phyloP scores from a whole-genome alignment of 2,113 vertebrate species.

The Podarcis cretensis region DNA sequence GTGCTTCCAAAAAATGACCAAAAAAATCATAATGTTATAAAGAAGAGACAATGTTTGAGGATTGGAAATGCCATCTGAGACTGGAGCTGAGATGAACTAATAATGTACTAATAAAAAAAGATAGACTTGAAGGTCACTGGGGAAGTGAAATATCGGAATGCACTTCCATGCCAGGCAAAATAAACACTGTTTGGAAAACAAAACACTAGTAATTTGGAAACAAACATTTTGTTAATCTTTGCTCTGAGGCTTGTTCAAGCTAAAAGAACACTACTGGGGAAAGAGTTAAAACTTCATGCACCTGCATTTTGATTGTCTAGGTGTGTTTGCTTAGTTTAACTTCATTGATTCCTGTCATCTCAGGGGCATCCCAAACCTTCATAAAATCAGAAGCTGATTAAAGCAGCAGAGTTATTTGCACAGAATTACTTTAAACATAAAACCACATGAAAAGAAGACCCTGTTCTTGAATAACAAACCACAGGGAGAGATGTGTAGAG shows the following conservation, averaged over 20 bases:
- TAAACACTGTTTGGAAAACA: conserved; percentile 64
- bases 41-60: conserved; percentile 45
- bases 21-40: conserved; percentile 34
- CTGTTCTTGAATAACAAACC: not conserved
- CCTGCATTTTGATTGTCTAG: not conserved
- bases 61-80: conserved; percentile 44
- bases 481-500: not conserved
- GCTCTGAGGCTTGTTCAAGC: conserved; percentile 2
- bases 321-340: conserved; percentile 13
- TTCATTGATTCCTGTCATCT: conserved; percentile 7
- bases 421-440: not conserved
- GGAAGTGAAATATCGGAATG: conserved; percentile 65
- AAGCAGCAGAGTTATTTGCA: conserved; percentile 1
- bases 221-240: conserved; percentile 27
- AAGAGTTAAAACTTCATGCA: not conserved
- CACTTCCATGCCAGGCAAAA: conserved; percentile 57
- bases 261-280: conserved; percentile 23
- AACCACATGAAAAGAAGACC: not conserved
- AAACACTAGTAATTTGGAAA: conserved; percentile 62
- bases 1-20: not conserved
- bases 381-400: not conserved
- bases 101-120: conserved; percentile 40
- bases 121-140: conserved; percentile 12
- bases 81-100: conserved; percentile 38
- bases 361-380: not conserved